phyloP scores from a whole-genome alignment of 2,888 invertebrate genomes.

The Dynastes hyllus region DNA sequence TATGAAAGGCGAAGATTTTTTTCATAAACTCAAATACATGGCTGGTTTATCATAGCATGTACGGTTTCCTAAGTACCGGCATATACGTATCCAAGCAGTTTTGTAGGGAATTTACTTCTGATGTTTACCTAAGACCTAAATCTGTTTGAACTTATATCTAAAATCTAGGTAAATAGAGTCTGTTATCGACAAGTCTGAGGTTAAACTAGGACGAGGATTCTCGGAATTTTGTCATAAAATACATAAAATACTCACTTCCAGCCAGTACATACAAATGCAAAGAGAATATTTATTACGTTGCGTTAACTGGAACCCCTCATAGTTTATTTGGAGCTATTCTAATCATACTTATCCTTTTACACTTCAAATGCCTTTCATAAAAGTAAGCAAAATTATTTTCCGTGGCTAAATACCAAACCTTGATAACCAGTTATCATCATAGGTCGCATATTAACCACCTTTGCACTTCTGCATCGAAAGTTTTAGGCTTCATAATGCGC shows the following conservation, averaged over 20 bases:
- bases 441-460: too few species aligned
- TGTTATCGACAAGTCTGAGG: slow-evolving; percentile 33
- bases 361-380: not conserved
- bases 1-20: slow-evolving; percentile 12
- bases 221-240: slow-evolving; percentile 29
- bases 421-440: too few species aligned
- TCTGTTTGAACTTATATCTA: slow-evolving; percentile 45
- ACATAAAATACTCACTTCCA: not conserved
- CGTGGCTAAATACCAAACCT: too few species aligned
- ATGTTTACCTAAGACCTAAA: slow-evolving; percentile 37
- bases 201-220: slow-evolving; percentile 22
- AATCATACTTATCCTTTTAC: not conserved
- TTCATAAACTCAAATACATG: not conserved
- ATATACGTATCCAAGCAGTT: not conserved
- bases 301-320: not conserved
- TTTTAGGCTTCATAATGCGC: too few species aligned
- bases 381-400: too few species aligned
- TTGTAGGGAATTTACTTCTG: slow-evolving; percentile 35
- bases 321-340: not conserved
- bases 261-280: not conserved
- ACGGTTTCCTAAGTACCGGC: not conserved
- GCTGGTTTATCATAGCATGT: slow-evolving; percentile 16
- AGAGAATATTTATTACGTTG: not conserved
- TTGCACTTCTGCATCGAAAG: too few species aligned
- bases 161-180: slow-evolving; percentile 32